Percentiles rank a stretch among this genome's conserved stretches.
Evolutionary conservation across 2,113 vertebrate species (phyloP).

Genomic region (Urocitellus parryii): DNA sequence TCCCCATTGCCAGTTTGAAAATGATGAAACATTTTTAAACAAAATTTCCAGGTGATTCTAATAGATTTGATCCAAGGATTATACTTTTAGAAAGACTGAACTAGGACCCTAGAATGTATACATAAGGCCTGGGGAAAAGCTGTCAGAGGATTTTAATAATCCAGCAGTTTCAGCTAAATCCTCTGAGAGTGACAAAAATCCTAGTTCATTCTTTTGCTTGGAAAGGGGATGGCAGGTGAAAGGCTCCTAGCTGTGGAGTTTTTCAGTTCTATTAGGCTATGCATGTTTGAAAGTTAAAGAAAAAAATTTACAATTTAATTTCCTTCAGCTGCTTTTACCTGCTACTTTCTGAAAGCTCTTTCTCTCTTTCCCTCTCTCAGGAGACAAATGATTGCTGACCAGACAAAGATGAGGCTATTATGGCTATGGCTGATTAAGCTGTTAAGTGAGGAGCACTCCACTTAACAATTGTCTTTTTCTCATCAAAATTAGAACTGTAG

Average conservation of each 20-base stretch:
- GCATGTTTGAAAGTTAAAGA: constrained; percentile 35
- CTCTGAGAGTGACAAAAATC: neutral
- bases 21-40: neutral
- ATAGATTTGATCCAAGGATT: neutral
- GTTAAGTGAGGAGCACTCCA: constrained; percentile 47
- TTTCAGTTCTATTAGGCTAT: constrained; percentile 5
- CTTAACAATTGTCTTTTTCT: constrained; percentile 67
- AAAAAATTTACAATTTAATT: neutral
- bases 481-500: constrained; percentile 68
- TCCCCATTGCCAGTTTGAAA: neutral
- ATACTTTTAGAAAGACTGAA: constrained; percentile 5
- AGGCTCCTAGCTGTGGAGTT: neutral
- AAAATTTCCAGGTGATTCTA: constrained; percentile 16
- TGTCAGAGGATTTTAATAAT: constrained; percentile 11
- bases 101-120: neutral
- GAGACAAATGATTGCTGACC: constrained; percentile 69
- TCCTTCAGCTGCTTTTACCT: constrained; percentile 50
- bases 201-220: neutral
- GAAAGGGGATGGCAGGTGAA: neutral
- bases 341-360: constrained; percentile 19
- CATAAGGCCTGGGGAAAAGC: neutral
- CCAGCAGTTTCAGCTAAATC: constrained; percentile 4
- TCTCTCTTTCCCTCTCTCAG: neutral
- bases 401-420: constrained; percentile 62
- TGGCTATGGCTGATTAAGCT: constrained; percentile 65